phyloP scores from a whole-genome alignment of 2,797 vertebrate species.

The Scolopax rusticola region DNA sequence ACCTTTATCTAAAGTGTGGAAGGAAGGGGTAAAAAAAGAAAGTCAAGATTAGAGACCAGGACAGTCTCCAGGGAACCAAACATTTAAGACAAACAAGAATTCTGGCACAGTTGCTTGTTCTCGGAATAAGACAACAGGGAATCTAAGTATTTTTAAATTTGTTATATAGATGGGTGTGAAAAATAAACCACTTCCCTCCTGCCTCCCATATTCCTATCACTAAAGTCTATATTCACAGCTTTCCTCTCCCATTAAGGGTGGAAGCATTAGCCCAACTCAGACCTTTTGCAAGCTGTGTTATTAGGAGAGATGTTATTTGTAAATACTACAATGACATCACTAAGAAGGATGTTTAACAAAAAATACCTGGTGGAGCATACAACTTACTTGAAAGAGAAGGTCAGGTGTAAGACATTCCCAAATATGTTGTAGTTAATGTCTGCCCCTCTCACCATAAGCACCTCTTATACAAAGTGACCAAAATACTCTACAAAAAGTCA shows the following conservation, averaged over 20 bases:
- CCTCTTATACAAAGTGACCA: background rate
- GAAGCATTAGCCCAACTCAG: background rate
- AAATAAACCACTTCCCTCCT: background rate
- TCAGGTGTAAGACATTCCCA: background rate
- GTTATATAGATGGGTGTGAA: background rate
- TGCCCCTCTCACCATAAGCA: background rate
- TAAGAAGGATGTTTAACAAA: background rate
- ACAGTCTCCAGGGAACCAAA: background rate
- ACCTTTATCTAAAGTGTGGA: conserved; percentile 5
- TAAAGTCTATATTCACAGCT: background rate
- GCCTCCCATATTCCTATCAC: background rate
- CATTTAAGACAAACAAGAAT: background rate
- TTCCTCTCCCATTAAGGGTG: background rate
- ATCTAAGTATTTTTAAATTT: background rate
- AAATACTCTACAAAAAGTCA: background rate
- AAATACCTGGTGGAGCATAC: rapidly evolving
- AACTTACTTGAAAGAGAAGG: background rate
- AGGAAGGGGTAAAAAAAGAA: background rate
- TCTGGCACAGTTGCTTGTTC: background rate
- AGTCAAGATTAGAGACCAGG: background rate
- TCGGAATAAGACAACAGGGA: background rate
- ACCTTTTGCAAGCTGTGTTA: background rate
- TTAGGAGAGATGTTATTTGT: background rate
- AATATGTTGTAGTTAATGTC: background rate
- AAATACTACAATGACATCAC: background rate